These are phyloP conservation scores for Embidobia sp. DNA, from an alignment of 2,888 invertebrate genomes.

Conservation along the genomic window DNA sequence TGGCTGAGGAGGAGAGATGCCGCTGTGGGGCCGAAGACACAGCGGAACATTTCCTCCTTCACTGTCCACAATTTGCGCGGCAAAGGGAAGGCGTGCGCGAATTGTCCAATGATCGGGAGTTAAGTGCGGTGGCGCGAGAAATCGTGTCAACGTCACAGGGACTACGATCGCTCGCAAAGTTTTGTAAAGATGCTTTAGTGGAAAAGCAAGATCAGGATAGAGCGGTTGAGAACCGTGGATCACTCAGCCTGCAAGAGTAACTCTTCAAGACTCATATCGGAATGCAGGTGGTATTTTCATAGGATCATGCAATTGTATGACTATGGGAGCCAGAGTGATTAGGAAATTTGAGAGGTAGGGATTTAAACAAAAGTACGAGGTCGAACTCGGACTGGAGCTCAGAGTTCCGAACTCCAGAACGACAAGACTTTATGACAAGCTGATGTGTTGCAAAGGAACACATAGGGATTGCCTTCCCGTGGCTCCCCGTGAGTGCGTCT, in stretches of 20 bases:
- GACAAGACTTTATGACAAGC: neutral
- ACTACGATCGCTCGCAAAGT: neutral
- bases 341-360: too few species aligned
- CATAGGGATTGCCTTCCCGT: neutral
- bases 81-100: neutral
- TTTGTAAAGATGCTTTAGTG: too few species aligned
- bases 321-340: too few species aligned
- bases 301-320: too few species aligned
- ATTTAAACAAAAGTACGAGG: too few species aligned
- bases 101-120: neutral
- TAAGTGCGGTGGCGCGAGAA: neutral
- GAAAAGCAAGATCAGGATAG: too few species aligned
- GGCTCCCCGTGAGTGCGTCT: neutral
- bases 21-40: conserved; percentile 17
- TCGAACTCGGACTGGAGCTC: neutral
- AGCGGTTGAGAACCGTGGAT: too few species aligned
- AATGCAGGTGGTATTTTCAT: too few species aligned
- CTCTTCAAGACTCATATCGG: too few species aligned
- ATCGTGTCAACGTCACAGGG: neutral
- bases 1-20: too few species aligned
- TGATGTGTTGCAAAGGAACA: neutral
- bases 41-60: conserved; percentile 12
- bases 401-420: neutral
- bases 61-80: neutral
- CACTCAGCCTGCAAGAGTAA: too few species aligned